Conservation (phyloP, 2,888 invertebrate genomes). For the Aphelenchoides bicaudatus region DNA sequence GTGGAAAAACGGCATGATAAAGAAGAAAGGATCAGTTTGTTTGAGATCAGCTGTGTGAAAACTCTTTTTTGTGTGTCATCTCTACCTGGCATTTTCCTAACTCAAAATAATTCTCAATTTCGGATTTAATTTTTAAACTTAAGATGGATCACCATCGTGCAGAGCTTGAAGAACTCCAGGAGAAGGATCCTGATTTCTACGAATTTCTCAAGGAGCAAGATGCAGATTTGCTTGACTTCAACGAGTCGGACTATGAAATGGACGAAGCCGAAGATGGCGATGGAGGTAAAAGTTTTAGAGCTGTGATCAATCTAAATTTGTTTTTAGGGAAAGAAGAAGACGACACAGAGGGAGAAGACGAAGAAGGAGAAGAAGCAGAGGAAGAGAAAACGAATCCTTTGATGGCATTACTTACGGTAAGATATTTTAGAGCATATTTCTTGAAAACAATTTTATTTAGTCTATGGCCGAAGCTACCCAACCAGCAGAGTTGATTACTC, state of each 20-base stretch:
- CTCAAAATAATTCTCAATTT: too few species aligned
- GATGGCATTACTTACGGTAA: too few species aligned
- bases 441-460: slow-evolving; percentile 33
- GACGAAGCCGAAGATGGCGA: slow-evolving; percentile 16
- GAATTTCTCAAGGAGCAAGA: slow-evolving; percentile 54
- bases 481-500: slow-evolving; percentile 37
- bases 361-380: slow-evolving; percentile 35
- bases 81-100: too few species aligned
- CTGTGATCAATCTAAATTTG: slow-evolving; percentile 2
- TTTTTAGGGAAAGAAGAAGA: slow-evolving; percentile 19
- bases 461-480: slow-evolving; percentile 48
- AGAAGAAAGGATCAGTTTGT: not conserved
- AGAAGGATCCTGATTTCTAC: slow-evolving; percentile 48
- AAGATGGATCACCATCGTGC: slow-evolving; percentile 1
- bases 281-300: slow-evolving; percentile 2
- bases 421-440: not conserved
- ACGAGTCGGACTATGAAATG: slow-evolving; percentile 37
- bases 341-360: slow-evolving; percentile 33
- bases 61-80: not conserved
- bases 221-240: slow-evolving; percentile 51
- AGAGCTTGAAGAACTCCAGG: slow-evolving; percentile 26
- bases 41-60: not conserved
- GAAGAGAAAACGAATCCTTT: slow-evolving; percentile 7
- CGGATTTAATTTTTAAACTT: too few species aligned
- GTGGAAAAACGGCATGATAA: not conserved